phyloP scores from a whole-genome alignment of 2,797 vertebrate genomes.

The Muraenolepis orangiensis region DNA sequence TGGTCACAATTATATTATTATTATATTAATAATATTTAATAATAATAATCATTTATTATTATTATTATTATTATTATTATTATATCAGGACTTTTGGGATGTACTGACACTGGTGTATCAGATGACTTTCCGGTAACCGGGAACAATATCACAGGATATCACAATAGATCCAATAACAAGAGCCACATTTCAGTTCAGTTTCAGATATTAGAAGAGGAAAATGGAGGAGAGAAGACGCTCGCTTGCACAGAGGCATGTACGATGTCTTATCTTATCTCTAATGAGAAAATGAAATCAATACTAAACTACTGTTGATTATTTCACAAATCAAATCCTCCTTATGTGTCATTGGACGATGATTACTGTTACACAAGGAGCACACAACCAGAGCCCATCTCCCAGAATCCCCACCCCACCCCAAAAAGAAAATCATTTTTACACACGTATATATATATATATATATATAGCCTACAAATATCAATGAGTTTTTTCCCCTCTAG shows the following conservation, averaged over 20 bases:
- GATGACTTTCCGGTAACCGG: not conserved
- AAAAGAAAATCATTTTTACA: not conserved
- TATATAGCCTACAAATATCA: not conserved
- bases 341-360: not conserved
- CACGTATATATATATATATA: too few species aligned
- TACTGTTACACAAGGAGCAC: not conserved
- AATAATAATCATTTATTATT: too few species aligned
- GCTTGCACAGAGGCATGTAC: not conserved
- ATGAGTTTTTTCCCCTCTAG: not conserved
- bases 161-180: not conserved
- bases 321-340: not conserved
- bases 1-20: not conserved
- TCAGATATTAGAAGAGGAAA: not conserved
- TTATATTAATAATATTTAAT: too few species aligned
- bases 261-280: not conserved
- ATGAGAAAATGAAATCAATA: not conserved
- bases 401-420: too few species aligned
- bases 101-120: not conserved
- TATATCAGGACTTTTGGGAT: not conserved
- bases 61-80: too few species aligned
- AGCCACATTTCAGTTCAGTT: not conserved
- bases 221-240: not conserved
- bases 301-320: not conserved
- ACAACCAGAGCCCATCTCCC: too few species aligned
- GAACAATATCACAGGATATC: slow-evolving; percentile 1